phyloP scores from a whole-genome alignment of 2,113 vertebrate species.

The Vulpes vulpes region DNA sequence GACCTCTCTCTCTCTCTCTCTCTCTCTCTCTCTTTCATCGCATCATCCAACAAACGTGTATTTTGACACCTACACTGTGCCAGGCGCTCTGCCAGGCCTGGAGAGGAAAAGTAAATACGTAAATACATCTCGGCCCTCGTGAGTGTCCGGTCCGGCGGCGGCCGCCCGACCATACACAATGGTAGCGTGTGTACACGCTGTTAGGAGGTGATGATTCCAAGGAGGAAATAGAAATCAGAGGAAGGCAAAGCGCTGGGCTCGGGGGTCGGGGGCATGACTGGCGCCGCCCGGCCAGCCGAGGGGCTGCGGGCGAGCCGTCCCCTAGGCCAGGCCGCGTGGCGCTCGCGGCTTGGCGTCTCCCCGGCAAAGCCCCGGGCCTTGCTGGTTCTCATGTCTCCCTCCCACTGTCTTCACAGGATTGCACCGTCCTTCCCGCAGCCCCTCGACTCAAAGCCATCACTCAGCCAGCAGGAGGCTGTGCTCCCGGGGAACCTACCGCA shows the following conservation, averaged over 20 bases:
- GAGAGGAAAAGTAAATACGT: neutral
- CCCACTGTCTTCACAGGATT: slow-evolving; percentile 89
- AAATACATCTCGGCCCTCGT: neutral
- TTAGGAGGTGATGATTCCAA: neutral
- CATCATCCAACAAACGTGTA: neutral
- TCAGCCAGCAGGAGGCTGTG: slow-evolving; percentile 96
- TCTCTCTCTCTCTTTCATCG: neutral
- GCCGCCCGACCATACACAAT: neutral
- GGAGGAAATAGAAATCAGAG: neutral
- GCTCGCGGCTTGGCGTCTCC: neutral
- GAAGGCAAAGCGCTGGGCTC: neutral
- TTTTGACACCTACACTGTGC: neutral
- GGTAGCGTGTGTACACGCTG: no score
- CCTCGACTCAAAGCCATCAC: slow-evolving; percentile 97
- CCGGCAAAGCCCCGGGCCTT: neutral
- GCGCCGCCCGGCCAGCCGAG: neutral
- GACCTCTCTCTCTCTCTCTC: neutral
- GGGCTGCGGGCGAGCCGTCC: neutral
- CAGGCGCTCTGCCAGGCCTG: neutral
- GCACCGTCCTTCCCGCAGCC: slow-evolving; percentile 97
- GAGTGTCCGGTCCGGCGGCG: neutral
- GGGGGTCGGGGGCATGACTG: neutral
- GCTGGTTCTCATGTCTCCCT: slow-evolving; percentile 44
- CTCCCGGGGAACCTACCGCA: slow-evolving; percentile 94
- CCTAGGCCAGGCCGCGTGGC: neutral